Evolutionary conservation across 2,888 invertebrate species (phyloP), one percentile per base, ranked within the genome.

Genomic region (Cantharis nigra): DNA sequence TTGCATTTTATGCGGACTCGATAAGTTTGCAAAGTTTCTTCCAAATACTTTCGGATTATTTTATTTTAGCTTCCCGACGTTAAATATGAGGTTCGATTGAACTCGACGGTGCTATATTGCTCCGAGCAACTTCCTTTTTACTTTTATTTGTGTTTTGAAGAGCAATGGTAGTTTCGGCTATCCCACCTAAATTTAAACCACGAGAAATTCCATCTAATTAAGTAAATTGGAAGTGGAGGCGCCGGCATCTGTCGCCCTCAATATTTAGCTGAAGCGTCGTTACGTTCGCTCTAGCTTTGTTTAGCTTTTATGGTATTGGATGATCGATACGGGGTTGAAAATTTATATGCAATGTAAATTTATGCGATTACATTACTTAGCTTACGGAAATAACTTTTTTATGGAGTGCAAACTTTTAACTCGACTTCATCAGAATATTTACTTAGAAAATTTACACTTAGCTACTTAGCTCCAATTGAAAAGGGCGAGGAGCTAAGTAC

Each of bases 231-330:
- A 78, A 70, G 75, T 75, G 70, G 64, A 78, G 78, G 78, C 78
- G 78, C 78, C 78, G 78, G 75, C 78, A 78, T 70, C 78, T 75
- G 78, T 78, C 75, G 75, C 75, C 75, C 74, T 75, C 62, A 75
- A 77, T 74, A n/a, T 49, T 49, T 49, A 49, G 49, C 49, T n/a
- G n/a, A 49, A 49, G n/a, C 49, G 49, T 49, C 49, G 49, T n/a
- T 49, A 49, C 49, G 49, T n/a, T 49, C 49, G 49, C 13, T 49
- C 49, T n/a, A 49, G 49, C 49, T 49, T 49, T 49, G 49, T 49
- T 49, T 49, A 49, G 49, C 49, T 49, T 49, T 49, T 49, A 49
- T 49, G 49, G 49, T n/a, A 49, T 49, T 49, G 49, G 49, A 49
- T 49, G 49, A 49, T 49, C 49, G 49, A 49, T 49, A 49, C 49